Evolutionary conservation across 2,888 invertebrate species (phyloP), one percentile per base, ranked within the genome.

Genomic region (Drosophila emarginata): DNA sequence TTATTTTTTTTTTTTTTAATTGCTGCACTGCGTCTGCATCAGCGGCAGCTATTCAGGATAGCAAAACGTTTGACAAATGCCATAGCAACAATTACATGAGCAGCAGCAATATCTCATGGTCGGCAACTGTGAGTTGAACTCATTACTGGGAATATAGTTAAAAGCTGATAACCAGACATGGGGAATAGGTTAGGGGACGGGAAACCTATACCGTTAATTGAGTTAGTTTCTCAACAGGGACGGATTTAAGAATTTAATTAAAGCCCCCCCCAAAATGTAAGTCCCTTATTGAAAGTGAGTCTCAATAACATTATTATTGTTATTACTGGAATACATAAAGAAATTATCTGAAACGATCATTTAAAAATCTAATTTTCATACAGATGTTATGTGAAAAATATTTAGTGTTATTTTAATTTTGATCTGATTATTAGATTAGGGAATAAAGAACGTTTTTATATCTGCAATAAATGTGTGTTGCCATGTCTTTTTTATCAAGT

Each of bases 1-100:
- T n/a, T n/a, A n/a, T 26, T 18, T 53, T 57, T 67, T 56, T 64
- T 64, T 71, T 76, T 81, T 84, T 84, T 82, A 82, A 82, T 82
- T 82, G 82, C 85, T 82, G 78, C 85, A 81, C 78, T 78, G 85
- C 85, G 79, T 81, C 72, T 61, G 85, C 64, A 45, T 68, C 74
- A 73, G 76, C 72, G 63, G 74, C 79, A 52, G 75, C 68, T 71
- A 73, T 78, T 73, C 77, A 70, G 70, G 62, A 75, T 72, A 60
- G 66, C 71, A 74, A 77, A 85, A 72, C 85, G 80, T 82, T 82
- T 82, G 82, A 82, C 82, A 85, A 82, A 82, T 85, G 82, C 85
- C 74, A 82, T 79, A 78, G 80, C 82, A 82, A 85, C 83, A 83
- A 83, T 83, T 83, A 83, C 83, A 82, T 69, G 79, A 77, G 73